Base-by-base conservation (phyloP, 2,113 vertebrate species). In the Ammodytes dubius region DNA sequence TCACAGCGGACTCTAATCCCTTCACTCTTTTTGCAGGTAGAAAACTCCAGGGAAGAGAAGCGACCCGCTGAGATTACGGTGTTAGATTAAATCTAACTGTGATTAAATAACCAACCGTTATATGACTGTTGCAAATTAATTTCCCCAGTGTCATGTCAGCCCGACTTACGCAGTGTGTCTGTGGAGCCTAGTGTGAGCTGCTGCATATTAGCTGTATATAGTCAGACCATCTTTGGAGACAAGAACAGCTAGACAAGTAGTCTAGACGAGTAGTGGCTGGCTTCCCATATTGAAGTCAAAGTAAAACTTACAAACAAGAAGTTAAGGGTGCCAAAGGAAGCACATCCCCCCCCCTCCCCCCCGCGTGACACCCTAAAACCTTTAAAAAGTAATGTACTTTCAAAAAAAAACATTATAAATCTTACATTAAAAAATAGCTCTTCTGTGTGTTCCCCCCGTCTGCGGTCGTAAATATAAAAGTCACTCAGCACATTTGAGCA, bases 101-200 rank as follows among this genome's bases (percentile, higher is more conserved):
- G 81, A 93, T 92, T 90, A 87, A 91, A 91, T 90, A 92, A 91
- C 79, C 74, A 74, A 79, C 87, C 88, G 88, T 90, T 91, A 87
- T 90, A 90, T 81, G 86, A 58, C 83, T 91, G 88, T 81, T 45
- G 90, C 89, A 89, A 93, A 91, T 93, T 88, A 90, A 93, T 92
- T 92, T 91, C 89, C 90, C 88, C 86, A 13, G 91, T 82, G 90
- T 85, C 86, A 66, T 87, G 90, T 93, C 84, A 81, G 85, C 82
- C 81, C 42, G 82, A 59, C 76, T 81, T 74, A 81, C 66, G 50
- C 71, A 37, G 70, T 74, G 74, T 70, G 66, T 80, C 74, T 85
- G 64, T 66, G 50, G 79, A 84, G 74, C 87, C 69, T 27, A 82
- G 54, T 71, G 64, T 57, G 77, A 61, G 64, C 73, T 52, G 56